Evolutionary conservation across 2,888 invertebrate species (phyloP).

Genomic region (Rhimphoctona megacephalus): DNA sequence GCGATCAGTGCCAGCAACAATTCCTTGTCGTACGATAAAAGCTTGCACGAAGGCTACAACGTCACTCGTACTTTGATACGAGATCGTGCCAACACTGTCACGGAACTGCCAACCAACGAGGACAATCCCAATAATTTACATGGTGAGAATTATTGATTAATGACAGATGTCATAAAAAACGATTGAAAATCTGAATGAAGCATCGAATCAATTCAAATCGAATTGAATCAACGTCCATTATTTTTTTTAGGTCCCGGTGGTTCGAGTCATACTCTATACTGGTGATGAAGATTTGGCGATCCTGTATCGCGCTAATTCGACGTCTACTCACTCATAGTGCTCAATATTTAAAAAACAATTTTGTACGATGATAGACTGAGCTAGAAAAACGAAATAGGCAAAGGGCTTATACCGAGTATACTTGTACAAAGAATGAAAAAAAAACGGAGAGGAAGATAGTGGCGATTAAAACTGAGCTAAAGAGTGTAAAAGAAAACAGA

Average conservation of each 20-base stretch:
- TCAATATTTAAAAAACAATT: conserved; percentile 13
- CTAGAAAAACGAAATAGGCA: not conserved
- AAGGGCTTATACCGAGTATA: conserved; percentile 5
- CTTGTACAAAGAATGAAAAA: conserved; percentile 27
- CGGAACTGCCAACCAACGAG: conserved; percentile 38
- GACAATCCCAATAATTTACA: conserved; percentile 55
- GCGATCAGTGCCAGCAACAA: conserved; percentile 40
- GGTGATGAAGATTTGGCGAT: conserved; percentile 56
- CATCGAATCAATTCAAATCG: not conserved
- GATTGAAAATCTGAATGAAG: too few species aligned
- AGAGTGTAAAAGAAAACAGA: not conserved
- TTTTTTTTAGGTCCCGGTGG: conserved; percentile 64
- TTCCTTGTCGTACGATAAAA: conserved; percentile 74
- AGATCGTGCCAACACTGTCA: conserved; percentile 74
- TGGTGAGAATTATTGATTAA: conserved; percentile 15
- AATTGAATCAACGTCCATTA: not conserved
- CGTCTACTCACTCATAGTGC: conserved; percentile 20
- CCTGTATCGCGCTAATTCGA: conserved; percentile 13
- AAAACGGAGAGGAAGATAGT: not conserved
- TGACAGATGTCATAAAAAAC: not conserved
- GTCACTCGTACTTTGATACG: conserved; percentile 81
- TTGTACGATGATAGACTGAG: not conserved
- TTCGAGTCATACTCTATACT: conserved; percentile 71
- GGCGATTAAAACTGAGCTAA: not conserved
- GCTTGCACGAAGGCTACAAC: conserved; percentile 77